A percentile compares a stretch with the other conserved stretches of the same genome.
These are phyloP conservation scores for Drosophila longiperda DNA, from an alignment of 2,888 invertebrate species.

Conservation along the genomic window DNA sequence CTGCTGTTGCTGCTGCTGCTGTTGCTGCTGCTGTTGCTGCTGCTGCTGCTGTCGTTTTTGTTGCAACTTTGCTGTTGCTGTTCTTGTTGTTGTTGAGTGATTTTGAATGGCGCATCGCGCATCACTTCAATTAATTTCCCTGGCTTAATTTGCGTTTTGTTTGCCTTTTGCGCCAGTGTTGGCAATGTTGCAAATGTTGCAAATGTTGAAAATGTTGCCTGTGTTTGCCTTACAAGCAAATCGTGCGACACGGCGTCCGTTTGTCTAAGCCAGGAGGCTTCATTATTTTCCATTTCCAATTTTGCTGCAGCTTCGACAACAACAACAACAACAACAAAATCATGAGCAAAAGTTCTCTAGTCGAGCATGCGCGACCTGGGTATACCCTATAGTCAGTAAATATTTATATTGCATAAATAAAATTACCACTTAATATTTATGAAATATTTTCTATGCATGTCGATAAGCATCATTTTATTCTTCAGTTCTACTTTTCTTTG, in stretches of 20 bases:
- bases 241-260: slow-evolving; percentile 83
- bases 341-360: neutral
- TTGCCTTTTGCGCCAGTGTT: slow-evolving; percentile 3
- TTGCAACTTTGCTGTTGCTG: slow-evolving; percentile 33
- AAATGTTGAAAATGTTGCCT: slow-evolving; percentile 32
- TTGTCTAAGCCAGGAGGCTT: slow-evolving; percentile 80
- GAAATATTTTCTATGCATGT: neutral
- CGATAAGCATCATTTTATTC: neutral
- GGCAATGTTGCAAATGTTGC: slow-evolving; percentile 6
- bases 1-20: slow-evolving; percentile 20
- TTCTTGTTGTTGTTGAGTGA: slow-evolving; percentile 42
- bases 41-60: slow-evolving; percentile 4
- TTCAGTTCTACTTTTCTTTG: no score
- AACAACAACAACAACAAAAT: slow-evolving; percentile 53
- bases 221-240: slow-evolving; percentile 79
- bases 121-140: slow-evolving; percentile 77
- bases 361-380: neutral
- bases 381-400: neutral
- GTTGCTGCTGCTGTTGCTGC: neutral
- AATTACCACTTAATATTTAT: no score
- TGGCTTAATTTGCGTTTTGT: slow-evolving; percentile 77
- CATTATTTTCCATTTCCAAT: slow-evolving; percentile 65
- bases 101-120: slow-evolving; percentile 62
- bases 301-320: slow-evolving; percentile 38
- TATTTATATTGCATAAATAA: neutral